These are phyloP conservation scores for Drosophila truncata DNA, from an alignment of 1,140 invertebrate species.

Conservation along the genomic window DNA sequence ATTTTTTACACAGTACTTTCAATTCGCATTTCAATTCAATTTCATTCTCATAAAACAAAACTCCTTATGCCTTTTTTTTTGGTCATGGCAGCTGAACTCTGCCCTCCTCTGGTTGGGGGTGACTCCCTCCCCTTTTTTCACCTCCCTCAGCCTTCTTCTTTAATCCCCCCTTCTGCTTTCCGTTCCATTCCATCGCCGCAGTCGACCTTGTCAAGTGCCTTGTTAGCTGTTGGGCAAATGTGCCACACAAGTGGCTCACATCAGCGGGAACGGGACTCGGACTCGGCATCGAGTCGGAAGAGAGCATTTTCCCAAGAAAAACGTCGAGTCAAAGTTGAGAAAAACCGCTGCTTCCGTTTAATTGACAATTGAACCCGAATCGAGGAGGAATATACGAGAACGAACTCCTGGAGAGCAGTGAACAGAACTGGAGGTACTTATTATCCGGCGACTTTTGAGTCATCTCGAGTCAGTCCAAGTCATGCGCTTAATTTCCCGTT, in stretches of 20 bases:
- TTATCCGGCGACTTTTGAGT: constrained; percentile 34
- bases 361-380: constrained; percentile 77
- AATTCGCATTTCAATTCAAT: neutral
- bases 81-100: constrained; percentile 62
- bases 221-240: constrained; percentile 72
- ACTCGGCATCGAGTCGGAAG: constrained; percentile 14
- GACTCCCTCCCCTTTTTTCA: constrained; percentile 34
- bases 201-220: constrained; percentile 58
- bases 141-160: neutral
- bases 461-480: constrained; percentile 35
- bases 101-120: constrained; percentile 62
- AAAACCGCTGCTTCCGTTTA: constrained; percentile 72
- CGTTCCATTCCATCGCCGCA: constrained; percentile 19
- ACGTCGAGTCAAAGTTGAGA: constrained; percentile 67
- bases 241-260: constrained; percentile 85
- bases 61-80: constrained; percentile 28
- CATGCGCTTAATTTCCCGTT: constrained; percentile 82
- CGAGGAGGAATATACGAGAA: constrained; percentile 7
- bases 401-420: constrained; percentile 42
- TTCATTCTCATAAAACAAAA: neutral
- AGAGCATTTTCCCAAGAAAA: constrained; percentile 61
- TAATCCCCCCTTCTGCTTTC: neutral
- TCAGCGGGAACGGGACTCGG: constrained; percentile 66
- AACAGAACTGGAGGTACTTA: constrained; percentile 15
- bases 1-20: constrained; percentile 4